Evolutionary conservation across 2,888 invertebrate species (phyloP).

Genomic region (Idaea dimidiata): DNA sequence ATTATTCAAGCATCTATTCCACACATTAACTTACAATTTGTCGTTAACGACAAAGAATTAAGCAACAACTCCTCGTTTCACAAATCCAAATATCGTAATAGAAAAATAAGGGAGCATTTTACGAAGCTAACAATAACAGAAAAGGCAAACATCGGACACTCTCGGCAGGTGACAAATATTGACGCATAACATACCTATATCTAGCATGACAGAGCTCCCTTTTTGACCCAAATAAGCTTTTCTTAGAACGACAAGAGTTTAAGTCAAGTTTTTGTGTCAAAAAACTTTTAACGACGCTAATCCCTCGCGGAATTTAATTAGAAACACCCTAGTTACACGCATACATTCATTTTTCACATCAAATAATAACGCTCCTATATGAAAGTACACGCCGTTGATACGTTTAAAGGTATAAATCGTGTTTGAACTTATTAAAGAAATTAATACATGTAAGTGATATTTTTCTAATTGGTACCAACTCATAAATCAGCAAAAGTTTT

Average conservation of each 20-base stretch:
- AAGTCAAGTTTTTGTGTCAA: conserved; percentile 27
- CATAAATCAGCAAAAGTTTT: not conserved
- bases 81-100: conserved; percentile 20
- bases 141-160: conserved; percentile 22
- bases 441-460: not conserved
- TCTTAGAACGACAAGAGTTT: conserved; percentile 42
- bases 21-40: not conserved
- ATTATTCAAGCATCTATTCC: not conserved
- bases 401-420: not conserved
- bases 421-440: not conserved
- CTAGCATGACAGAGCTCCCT: conserved; percentile 37
- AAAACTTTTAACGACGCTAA: conserved; percentile 33
- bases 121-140: conserved; percentile 25
- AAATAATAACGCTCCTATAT: not conserved
- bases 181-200: conserved; percentile 38
- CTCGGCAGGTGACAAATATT: conserved; percentile 55
- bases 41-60: not conserved
- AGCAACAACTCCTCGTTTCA: not conserved
- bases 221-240: conserved; percentile 59
- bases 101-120: conserved; percentile 28
- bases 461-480: not conserved
- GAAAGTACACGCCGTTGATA: not conserved
- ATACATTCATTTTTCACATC: not conserved
- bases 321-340: conserved; percentile 27
- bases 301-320: conserved; percentile 38